Percentiles rank a stretch among this genome's conserved stretches.
Evolutionary conservation across 2,888 invertebrate genomes (phyloP).

Genomic region (Aricia artaxerxes): DNA sequence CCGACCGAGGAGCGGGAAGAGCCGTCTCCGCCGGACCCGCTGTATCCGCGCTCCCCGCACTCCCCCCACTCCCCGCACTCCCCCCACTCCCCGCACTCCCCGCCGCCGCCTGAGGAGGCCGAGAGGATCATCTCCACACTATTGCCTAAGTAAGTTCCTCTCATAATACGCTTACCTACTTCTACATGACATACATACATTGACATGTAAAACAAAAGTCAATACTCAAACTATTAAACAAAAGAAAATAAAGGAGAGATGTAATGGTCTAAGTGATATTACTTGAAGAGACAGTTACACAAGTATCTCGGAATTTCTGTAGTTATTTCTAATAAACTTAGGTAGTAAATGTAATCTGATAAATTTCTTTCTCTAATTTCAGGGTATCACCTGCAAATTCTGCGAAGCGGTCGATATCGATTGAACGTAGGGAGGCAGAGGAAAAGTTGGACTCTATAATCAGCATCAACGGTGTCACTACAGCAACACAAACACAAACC

Average conservation of each 20-base stretch:
- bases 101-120: slow-evolving; percentile 89
- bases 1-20: slow-evolving; percentile 81
- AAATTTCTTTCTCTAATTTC: slow-evolving; percentile 45
- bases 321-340: no score
- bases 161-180: not conserved
- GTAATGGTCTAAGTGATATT: no score
- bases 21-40: slow-evolving; percentile 78
- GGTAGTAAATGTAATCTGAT: not conserved
- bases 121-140: slow-evolving; percentile 87
- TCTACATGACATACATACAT: not conserved
- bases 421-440: slow-evolving; percentile 64
- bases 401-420: slow-evolving; percentile 78
- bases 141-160: slow-evolving; percentile 83
- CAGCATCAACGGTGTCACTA: slow-evolving; percentile 79
- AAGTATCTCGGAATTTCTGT: no score
- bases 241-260: not conserved
- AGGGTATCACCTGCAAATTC: slow-evolving; percentile 87
- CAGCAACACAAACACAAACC: slow-evolving; percentile 90
- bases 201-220: no score
- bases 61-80: slow-evolving; percentile 76
- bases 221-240: not conserved
- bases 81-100: slow-evolving; percentile 75
- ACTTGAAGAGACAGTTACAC: no score
- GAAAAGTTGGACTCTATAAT: slow-evolving; percentile 71
- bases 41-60: slow-evolving; percentile 72